Base-by-base conservation (phyloP, 2,113 vertebrate genomes). In the Cyanoderma ruficeps region DNA sequence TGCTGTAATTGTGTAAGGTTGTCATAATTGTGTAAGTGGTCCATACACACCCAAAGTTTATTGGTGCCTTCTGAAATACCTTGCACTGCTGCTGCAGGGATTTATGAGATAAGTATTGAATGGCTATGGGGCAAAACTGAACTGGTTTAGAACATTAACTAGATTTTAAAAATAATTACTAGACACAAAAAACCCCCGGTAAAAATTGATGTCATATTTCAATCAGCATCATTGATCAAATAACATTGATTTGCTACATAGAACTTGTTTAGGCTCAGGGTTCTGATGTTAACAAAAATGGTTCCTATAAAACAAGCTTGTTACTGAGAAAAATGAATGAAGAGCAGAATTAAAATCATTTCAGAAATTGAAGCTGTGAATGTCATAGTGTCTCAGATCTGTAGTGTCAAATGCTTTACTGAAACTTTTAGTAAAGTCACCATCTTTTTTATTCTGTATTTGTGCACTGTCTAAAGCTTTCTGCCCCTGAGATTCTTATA, bases 241-340 rank as follows among this genome's bases (percentile, higher is more conserved):
- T 74, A 78, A 87, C 39, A 78, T 59, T 85, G 49, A 87, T 91
- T 57, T 91, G 35, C 31, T 74, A 8, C 25, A 57, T 16, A 74
- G 31, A 90, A 86, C 16, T 77, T n/a, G 25, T 60, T 91, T 56
- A 81, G 33, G 33, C 25, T 87, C 33, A 52, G 61, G 50, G 31
- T 89, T 89, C 63, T 83, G 42, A 84, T 59, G n/a, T 78, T 91
- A 87, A 87, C 68, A 87, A 84, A 94, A 89, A 78, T 33, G 7
- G 8, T 89, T 78, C 18, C 47, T 82, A 39, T 67, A 84, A 91
- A 81, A 79, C 49, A 72, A 78, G 4, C 35, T 91, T 47, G 25
- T 57, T 63, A 63, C 23, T 61, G 60, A 81, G 69, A 87, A 93
- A 94, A 91, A 84, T 42, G 6, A 84, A 71, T 23, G 64, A 81